A percentile compares a stretch with the other conserved stretches of the same genome.
Conservation (phyloP, 1,140 invertebrate genomes). For the Aphidius ervi region DNA sequence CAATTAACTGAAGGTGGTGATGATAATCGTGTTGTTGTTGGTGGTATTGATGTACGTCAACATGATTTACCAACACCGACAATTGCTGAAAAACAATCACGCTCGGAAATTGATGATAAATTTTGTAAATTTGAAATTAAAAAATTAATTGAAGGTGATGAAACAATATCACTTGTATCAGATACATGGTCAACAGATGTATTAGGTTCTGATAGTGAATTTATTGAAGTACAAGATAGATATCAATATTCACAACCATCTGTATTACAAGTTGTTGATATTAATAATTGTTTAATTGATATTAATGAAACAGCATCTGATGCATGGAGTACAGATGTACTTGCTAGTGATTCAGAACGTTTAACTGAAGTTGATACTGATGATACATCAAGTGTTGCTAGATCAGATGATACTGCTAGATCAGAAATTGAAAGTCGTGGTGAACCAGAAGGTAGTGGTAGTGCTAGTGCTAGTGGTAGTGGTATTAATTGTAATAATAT, state of each 20-base stretch:
- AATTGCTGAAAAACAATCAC: constrained; percentile 70
- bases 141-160: constrained; percentile 80
- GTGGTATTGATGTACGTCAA: constrained; percentile 47
- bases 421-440: constrained; percentile 59
- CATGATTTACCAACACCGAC: constrained; percentile 57
- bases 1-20: constrained; percentile 81
- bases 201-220: constrained; percentile 90
- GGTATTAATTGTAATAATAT: too few relatives aligned
- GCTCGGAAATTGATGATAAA: constrained; percentile 94
- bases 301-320: constrained; percentile 89
- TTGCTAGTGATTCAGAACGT: constrained; percentile 90
- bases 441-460: constrained; percentile 51
- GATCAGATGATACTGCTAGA: constrained; percentile 69
- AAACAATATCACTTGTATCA: constrained; percentile 91
- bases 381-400: constrained; percentile 70
- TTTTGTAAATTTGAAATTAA: constrained; percentile 99
- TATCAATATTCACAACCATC: constrained; percentile 41
- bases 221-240: constrained; percentile 66
- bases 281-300: constrained; percentile 56
- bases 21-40: constrained; percentile 29
- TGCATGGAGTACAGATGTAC: constrained; percentile 95
- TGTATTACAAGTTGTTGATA: constrained; percentile 36
- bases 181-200: constrained; percentile 98
- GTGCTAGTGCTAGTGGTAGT: constrained; percentile 14
- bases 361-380: constrained; percentile 84